Evolutionary conservation across 2,797 vertebrate genomes (phyloP), one percentile per base, ranked within the genome.

Genomic region (Sitta carolinensis): DNA sequence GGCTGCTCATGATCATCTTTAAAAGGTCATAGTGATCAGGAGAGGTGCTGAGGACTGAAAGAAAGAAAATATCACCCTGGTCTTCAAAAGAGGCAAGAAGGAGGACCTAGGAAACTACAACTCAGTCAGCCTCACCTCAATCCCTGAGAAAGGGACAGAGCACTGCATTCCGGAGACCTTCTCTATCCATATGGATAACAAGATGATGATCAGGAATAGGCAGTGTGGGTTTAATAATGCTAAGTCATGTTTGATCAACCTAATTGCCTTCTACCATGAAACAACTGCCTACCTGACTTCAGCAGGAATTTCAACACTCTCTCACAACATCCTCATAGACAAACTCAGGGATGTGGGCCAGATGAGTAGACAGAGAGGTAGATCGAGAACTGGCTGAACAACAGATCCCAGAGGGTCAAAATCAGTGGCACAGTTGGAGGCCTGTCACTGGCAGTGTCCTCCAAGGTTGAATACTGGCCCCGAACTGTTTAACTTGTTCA

Each of bases 21-120:
- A 4, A 59, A 73, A 87, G 5, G 6, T 34, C 27, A 12, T 16
- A n/a, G 38, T 51, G 19, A 45, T 2, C 6, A 25, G 26, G 21
- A 55, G 10, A n/a, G 19, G 23, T 72, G 27, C 11, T 64, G 36
- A 51, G 32, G 10, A 72, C 16, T 14, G 22, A 23, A 64, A 43
- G 9, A 3, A 27, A 38, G 4, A 32, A 45, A 43, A 29, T 3
- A 1, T 43, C 23, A 20, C 16, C 1, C 0, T 27, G 17, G 3
- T 9, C 11, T 34, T 66, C 38, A 30, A 73, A 67, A 45, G 11
- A 3, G 26, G 15, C 18, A 55, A 70, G 50, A 15, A 62, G 15
- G 26, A 74, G 26, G 4, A 55, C 21, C 20, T 32, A 9, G 10
- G 20, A 57, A 58, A 51, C 52, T 58, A 66, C 9, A 9, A 57